phyloP scores from a whole-genome alignment of 2,888 invertebrate species.

The Acanthacorydalis orientalis region DNA sequence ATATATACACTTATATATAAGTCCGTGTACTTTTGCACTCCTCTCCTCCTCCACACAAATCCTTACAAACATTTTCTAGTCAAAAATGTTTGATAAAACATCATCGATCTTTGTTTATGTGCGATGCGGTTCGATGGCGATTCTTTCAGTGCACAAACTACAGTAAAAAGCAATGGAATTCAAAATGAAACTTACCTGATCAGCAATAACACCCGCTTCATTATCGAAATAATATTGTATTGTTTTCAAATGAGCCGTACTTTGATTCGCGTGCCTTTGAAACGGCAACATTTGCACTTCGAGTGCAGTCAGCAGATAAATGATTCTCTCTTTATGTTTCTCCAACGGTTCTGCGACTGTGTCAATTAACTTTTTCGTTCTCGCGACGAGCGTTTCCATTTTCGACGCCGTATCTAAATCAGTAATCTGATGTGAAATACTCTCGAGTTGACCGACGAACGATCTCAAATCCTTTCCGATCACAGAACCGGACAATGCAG shows the following conservation, averaged over 20 bases:
- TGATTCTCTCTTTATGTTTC: slow-evolving; percentile 49
- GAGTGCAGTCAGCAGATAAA: slow-evolving; percentile 58
- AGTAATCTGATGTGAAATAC: slow-evolving; percentile 46
- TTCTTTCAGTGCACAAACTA: too few species aligned
- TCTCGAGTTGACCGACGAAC: slow-evolving; percentile 46
- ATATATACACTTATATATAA: too few species aligned
- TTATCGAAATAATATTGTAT: slow-evolving; percentile 61
- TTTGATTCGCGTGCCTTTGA: slow-evolving; percentile 53
- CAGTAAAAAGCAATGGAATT: neutral
- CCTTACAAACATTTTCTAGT: too few species aligned
- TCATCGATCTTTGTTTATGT: neutral
- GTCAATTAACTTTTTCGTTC: slow-evolving; percentile 45
- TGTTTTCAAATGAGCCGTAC: slow-evolving; percentile 55
- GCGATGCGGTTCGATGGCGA: too few species aligned
- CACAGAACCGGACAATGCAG: slow-evolving; percentile 41
- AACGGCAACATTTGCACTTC: slow-evolving; percentile 58
- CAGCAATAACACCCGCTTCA: slow-evolving; percentile 51
- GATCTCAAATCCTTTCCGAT: slow-evolving; percentile 44
- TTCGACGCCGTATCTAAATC: slow-evolving; percentile 55
- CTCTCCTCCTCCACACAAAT: too few species aligned
- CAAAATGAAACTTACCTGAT: slow-evolving; percentile 34
- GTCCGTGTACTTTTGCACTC: neutral
- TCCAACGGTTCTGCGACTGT: slow-evolving; percentile 51
- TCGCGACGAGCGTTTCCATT: slow-evolving; percentile 48
- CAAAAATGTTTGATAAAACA: slow-evolving; percentile 16